phyloP scores from a whole-genome alignment of 2,797 vertebrate species.

The Agapornis canus region DNA sequence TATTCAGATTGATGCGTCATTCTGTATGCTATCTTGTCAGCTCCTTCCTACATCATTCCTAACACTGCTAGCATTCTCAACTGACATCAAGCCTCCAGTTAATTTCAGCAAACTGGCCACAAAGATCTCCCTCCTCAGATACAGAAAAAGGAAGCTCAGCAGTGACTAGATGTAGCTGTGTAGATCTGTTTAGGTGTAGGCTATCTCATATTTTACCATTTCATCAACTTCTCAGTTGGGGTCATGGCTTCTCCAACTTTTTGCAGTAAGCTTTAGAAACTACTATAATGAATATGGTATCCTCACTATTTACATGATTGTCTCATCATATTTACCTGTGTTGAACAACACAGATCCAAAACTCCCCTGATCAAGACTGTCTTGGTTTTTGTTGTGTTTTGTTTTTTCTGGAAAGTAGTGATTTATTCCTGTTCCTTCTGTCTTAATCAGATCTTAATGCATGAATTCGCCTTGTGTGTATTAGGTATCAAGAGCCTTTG shows the following conservation, averaged over 20 bases:
- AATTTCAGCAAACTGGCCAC: neutral
- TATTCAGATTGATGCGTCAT: neutral
- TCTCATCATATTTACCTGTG: neutral
- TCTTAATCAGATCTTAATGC: neutral
- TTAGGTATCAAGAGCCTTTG: neutral
- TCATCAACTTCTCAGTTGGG: neutral
- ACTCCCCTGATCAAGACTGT: neutral
- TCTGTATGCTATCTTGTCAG: neutral
- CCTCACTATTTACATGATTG: neutral
- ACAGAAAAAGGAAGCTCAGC: neutral
- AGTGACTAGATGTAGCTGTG: neutral
- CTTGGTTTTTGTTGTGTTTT: neutral
- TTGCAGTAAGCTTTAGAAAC: neutral
- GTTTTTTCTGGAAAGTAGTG: neutral
- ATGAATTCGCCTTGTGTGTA: neutral
- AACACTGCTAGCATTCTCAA: neutral
- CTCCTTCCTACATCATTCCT: neutral
- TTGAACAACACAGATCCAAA: neutral
- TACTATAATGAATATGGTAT: neutral
- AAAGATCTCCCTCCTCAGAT: neutral
- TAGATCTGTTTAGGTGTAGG: neutral
- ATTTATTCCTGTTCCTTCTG: neutral
- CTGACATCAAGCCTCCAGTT: neutral
- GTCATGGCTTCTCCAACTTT: neutral
- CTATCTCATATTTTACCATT: neutral